These are phyloP conservation scores for Boloria euphrosyne DNA, from an alignment of 2,888 invertebrate genomes.

Conservation along the genomic window DNA sequence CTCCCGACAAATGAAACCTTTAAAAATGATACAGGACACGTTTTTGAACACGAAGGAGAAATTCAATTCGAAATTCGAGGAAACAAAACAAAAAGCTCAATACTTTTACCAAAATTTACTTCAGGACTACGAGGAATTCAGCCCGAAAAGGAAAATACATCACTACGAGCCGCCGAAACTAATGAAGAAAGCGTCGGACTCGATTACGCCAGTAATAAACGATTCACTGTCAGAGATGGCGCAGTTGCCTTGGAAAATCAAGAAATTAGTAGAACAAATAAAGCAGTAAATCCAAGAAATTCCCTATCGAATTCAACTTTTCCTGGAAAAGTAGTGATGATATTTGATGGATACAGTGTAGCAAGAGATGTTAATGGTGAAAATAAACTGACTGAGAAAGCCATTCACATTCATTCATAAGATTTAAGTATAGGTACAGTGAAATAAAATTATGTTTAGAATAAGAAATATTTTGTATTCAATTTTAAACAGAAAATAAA, in stretches of 20 bases:
- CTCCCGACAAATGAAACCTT: conserved; percentile 49
- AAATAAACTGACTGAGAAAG: conserved; percentile 64
- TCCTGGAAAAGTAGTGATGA: conserved; percentile 59
- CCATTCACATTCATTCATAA: conserved; percentile 58
- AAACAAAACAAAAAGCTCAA: conserved; percentile 68
- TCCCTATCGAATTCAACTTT: conserved; percentile 33
- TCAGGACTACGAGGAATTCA: conserved; percentile 64
- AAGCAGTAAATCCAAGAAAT: conserved; percentile 55
- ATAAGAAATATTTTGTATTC: conserved; percentile 35
- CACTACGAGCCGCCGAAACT: conserved; percentile 59
- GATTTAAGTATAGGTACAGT: conserved; percentile 22
- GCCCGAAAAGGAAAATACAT: conserved; percentile 56
- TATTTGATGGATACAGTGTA: conserved; percentile 74
- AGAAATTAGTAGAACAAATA: conserved; percentile 67
- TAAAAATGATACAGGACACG: conserved; percentile 51
- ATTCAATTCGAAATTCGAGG: conserved; percentile 61
- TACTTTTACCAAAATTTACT: conserved; percentile 65
- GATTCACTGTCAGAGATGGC: conserved; percentile 69
- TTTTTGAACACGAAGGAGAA: conserved; percentile 55
- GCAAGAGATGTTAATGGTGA: conserved; percentile 71
- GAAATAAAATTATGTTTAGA: conserved; percentile 29
- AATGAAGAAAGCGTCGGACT: conserved; percentile 63
- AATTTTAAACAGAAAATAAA: conserved; percentile 40
- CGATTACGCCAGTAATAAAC: conserved; percentile 67
- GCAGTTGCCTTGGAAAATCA: conserved; percentile 67